Base-by-base conservation (phyloP, 2,797 vertebrate genomes). In the Enteromius radiatus region DNA sequence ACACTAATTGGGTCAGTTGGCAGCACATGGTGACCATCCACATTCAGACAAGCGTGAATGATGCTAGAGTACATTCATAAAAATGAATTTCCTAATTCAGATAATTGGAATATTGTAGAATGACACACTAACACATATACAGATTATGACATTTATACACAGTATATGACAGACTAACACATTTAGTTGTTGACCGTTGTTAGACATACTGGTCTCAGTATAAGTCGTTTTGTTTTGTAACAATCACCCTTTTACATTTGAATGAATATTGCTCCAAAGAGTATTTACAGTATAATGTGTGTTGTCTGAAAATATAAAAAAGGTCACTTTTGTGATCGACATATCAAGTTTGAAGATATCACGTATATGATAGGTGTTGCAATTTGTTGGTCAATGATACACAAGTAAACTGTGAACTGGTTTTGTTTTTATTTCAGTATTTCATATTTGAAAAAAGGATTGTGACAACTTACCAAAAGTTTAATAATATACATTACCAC, bases 1-100 rank as follows among this genome's bases (percentile, higher is more conserved):
- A 85, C 69, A 54, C 77, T 86, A 86, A 87, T 86, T 88, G 85
- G 88, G 75, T 86, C 76, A 88, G 78, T 82, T 75, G 77, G 73
- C 78, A 87, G 68, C 82, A 74, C 84, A 84, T 81, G 79, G 83
- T 87, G 84, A 85, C 84, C 85, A 84, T 64, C 67, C 68, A 71
- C 83, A 83, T 26, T 78, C 78, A 85, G 69, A 75, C 80, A 79
- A 86, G 86, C 82, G 56, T 85, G 71, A 86, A 82, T 82, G 63
- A 82, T 85, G 43, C 28, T 31, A 8, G 45, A 64, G 28, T 74
- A 64, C 54, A 63, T 52, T 54, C 14, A 68, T 78, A 67, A 63
- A 78, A 49, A 77, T 23, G 0, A 78, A 33, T 65, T 43, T 49
- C 19, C 10, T 65, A 65, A 65, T 78, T 78, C 43, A 78, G 19